phyloP scores from a whole-genome alignment of 2,888 invertebrate genomes.

The Conomelus anceps region DNA sequence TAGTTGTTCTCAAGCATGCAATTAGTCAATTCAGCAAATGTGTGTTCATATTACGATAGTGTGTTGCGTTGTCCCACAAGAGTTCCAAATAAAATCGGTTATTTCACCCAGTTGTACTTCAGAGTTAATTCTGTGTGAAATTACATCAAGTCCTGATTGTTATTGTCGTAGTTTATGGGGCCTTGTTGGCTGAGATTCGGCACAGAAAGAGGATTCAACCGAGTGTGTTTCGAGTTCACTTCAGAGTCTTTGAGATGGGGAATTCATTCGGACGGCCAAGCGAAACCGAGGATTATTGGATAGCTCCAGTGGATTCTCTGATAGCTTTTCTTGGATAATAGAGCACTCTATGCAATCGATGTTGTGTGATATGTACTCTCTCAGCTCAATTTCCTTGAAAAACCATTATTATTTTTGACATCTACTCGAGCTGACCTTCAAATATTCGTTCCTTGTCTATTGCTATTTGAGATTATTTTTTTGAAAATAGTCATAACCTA shows the following conservation, averaged over 20 bases:
- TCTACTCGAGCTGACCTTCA: too few species aligned
- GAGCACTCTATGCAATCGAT: background rate
- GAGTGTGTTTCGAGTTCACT: background rate
- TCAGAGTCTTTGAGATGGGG: background rate
- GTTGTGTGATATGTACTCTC: background rate
- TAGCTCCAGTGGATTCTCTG: background rate
- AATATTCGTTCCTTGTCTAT: too few species aligned
- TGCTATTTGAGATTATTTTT: too few species aligned
- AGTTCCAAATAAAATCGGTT: background rate
- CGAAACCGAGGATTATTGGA: background rate
- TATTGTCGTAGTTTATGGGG: background rate
- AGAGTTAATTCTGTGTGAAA: background rate
- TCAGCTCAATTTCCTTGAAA: background rate
- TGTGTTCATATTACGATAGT: background rate
- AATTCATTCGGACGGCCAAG: background rate
- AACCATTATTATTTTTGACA: background rate
- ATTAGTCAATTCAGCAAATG: background rate
- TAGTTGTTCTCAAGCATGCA: too few species aligned
- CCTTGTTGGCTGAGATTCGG: background rate
- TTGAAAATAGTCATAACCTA: background rate
- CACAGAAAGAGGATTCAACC: background rate
- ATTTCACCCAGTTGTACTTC: background rate
- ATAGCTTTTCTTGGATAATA: background rate
- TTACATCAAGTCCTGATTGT: background rate
- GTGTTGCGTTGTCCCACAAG: background rate